These are phyloP conservation scores for Oeneis ivallda DNA, from an alignment of 2,888 invertebrate genomes.

Conservation along the genomic window DNA sequence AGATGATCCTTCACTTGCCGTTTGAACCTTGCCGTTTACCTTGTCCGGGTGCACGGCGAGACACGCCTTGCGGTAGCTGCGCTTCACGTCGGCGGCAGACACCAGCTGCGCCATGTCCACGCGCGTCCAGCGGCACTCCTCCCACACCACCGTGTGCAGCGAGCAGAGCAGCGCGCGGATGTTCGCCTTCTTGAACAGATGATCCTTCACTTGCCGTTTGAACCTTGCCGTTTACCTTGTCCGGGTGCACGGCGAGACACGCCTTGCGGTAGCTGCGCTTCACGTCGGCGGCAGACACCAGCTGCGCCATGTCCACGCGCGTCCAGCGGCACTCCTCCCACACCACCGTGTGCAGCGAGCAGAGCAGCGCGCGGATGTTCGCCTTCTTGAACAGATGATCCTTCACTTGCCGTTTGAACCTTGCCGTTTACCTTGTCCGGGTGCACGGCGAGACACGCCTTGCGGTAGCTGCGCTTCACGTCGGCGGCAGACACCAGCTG, in stretches of 20 bases:
- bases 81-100: slow-evolving; percentile 95
- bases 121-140: slow-evolving; percentile 94
- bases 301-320: slow-evolving; percentile 96
- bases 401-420: too few species aligned
- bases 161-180: slow-evolving; percentile 97
- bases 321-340: slow-evolving; percentile 97
- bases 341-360: slow-evolving; percentile 95
- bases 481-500: slow-evolving; percentile 94
- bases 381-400: too few species aligned
- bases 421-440: slow-evolving; percentile 99
- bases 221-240: slow-evolving; percentile 97
- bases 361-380: slow-evolving; percentile 95
- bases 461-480: slow-evolving; percentile 97
- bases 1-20: too few species aligned
- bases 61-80: slow-evolving; percentile 96
- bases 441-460: slow-evolving; percentile 98
- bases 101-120: slow-evolving; percentile 98
- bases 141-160: slow-evolving; percentile 96
- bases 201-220: too few species aligned
- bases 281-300: slow-evolving; percentile 95
- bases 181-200: too few species aligned
- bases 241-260: slow-evolving; percentile 98
- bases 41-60: slow-evolving; percentile 99
- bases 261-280: slow-evolving; percentile 98
- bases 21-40: too few species aligned